Evolutionary conservation across 30 jellyfish, hydroid and myxozoan genomes (phyloP), one percentile per base, ranked within the genome.

Genomic region (Euphysa ruthae): DNA sequence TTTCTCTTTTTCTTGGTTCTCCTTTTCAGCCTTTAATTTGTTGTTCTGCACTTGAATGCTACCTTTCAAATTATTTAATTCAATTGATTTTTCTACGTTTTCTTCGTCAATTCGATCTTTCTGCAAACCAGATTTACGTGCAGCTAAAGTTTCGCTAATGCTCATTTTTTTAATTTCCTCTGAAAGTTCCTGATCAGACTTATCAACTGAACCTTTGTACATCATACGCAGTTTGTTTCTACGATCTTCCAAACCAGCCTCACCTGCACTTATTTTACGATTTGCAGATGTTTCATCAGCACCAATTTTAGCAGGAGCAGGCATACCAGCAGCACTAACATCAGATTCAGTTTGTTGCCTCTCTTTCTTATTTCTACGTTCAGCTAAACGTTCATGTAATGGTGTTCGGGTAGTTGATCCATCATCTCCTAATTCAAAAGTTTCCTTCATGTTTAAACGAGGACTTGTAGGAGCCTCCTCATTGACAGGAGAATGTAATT

Each of bases 151-250:
- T 81, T 74, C 83, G 2, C 78, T 50, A 43, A 90, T 49, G 68
- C 55, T 61, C 43, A 63, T 26, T 63, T 75, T 90, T 54, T 63
- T 73, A 33, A 91, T 25, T 4, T 86, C 96, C 34, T 69, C 79
- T 25, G 89, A 65, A 10, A 70, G 65, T 29, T 90, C 98, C 20
- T 70, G 49, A 27, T 90, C 98, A 28, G 87, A 43, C 43, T 90
- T 90, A 24, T 90, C 98, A 29, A 82, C 74, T 42, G 98, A 90
- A 22, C 69, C 86, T 2, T 94, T 94, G 74, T 90, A 90, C 79
- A 90, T 82, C 98, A 81, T 90, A 63, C 98, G 95, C 33, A 90
- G 35, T 86, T 73, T 74, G 79, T 55, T 81, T 30, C 98, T 91
- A 55, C 80, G 80, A 28, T 90, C 82, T 43, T 93, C 93, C 74